Base-by-base conservation (phyloP, 2,888 invertebrate genomes). In the Acanthoscelides obtectus region DNA sequence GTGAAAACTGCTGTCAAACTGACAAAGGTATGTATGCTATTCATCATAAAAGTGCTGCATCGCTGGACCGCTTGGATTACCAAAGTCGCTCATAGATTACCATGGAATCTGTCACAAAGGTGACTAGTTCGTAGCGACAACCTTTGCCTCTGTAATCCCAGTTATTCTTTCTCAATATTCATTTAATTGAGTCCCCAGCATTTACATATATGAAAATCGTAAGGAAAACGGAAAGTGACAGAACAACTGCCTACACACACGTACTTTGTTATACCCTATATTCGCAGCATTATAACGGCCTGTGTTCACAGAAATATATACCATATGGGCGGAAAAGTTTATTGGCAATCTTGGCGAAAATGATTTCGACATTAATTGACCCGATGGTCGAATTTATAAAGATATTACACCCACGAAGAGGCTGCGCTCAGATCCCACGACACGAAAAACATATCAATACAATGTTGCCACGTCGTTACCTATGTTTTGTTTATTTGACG, bases 331-430 rank as follows among this genome's bases (percentile, higher is more conserved):
- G 45, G 45, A 45, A 45, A 45, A 45, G 45, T 45, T 45, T 45
- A 45, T 45, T 45, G 45, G 45, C 45, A 12, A 45, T 45, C 45
- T 4, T 17, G 45, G 45, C 45, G 12, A 45, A 45, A 45, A 45
- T 45, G 45, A 45, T 45, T 45, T 45, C 45, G 75, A 76, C 74
- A 75, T 70, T 77, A 77, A 77, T 76, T 77, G 77, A 77, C 75
- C 76, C 72, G 68, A 70, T 70, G 72, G 73, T 73, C 71, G 22
- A 71, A 73, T 73, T 73, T 73, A 73, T 73, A 73, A 73, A 73
- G 73, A 71, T 70, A 73, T 73, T 73, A 71, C 73, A 73, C 73
- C 73, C 68, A 73, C 73, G 67, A 67, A 20, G 22, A 67, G 67
- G 22, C 20, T 17, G 67, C 67, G 4, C 20, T 12, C 12, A 45